Evolutionary conservation across 1,140 invertebrate genomes (phyloP).

Genomic region (Micrasema longulum): DNA sequence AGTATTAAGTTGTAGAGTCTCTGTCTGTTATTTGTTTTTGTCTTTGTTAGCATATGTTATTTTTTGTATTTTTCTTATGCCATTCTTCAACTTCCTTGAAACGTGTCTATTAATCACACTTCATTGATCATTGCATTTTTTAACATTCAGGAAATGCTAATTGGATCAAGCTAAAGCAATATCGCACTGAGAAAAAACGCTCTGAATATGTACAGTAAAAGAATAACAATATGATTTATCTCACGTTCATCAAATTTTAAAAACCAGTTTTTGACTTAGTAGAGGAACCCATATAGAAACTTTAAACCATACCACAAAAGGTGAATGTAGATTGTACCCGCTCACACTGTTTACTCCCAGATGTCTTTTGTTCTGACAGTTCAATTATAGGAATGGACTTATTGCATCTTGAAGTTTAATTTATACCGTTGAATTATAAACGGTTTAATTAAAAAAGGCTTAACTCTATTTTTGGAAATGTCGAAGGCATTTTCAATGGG

Average conservation of each 20-base stretch:
- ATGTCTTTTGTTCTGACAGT: not conserved
- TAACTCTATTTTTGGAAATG: slow-evolving; percentile 3
- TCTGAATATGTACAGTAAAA: too few relatives aligned
- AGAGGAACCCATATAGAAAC: not conserved
- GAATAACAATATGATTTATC: not conserved
- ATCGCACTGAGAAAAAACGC: too few relatives aligned
- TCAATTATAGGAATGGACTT: slow-evolving; percentile 1
- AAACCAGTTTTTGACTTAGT: not conserved
- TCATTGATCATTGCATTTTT: too few relatives aligned
- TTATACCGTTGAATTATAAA: not conserved
- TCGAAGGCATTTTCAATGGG: not conserved
- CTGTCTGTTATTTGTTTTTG: too few relatives aligned
- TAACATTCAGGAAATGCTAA: too few relatives aligned
- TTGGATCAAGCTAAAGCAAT: too few relatives aligned
- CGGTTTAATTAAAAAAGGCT: slow-evolving; percentile 11
- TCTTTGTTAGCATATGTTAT: too few relatives aligned
- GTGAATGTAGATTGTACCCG: not conserved
- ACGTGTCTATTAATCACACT: too few relatives aligned
- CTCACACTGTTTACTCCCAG: slow-evolving; percentile 1
- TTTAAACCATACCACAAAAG: not conserved
- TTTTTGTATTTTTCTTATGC: too few relatives aligned
- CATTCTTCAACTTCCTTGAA: too few relatives aligned
- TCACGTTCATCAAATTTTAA: not conserved
- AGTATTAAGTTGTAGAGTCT: too few relatives aligned
- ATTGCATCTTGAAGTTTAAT: not conserved